These are phyloP conservation scores for Bostrychus sinensis DNA, from an alignment of 2,113 vertebrate species.

Conservation along the genomic window DNA sequence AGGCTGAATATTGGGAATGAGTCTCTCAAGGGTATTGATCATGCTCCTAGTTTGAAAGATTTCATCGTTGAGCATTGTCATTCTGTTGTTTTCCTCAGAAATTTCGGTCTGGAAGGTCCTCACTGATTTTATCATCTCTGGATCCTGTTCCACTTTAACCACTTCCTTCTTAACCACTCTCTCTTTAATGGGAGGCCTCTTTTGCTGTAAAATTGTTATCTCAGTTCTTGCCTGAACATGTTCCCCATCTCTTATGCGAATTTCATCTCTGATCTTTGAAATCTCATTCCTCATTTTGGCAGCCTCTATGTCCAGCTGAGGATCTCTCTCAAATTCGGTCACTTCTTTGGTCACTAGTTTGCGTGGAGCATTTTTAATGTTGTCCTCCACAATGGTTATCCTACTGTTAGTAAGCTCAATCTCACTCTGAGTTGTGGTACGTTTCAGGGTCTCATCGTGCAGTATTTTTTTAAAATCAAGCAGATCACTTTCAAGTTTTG, in stretches of 20 bases:
- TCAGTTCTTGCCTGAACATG: conserved; percentile 83
- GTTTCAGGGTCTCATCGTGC: conserved; percentile 79
- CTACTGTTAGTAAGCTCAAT: conserved; percentile 79
- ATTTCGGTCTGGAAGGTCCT: conserved; percentile 81
- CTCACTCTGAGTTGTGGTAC: conserved; percentile 76
- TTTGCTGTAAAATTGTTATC: conserved; percentile 84
- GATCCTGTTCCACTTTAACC: conserved; percentile 89
- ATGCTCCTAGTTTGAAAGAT: conserved; percentile 81
- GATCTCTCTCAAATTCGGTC: conserved; percentile 91
- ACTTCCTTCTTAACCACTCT: conserved; percentile 92
- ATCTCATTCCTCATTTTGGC: conserved; percentile 82
- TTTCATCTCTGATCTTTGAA: conserved; percentile 75
- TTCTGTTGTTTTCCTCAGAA: conserved; percentile 80
- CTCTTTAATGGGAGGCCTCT: conserved; percentile 85
- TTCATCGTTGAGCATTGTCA: conserved; percentile 77
- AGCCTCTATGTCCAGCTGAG: conserved; percentile 85
- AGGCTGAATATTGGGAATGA: conserved; percentile 86
- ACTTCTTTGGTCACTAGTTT: conserved; percentile 94
- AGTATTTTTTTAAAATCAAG: conserved; percentile 71
- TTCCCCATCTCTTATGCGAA: conserved; percentile 64
- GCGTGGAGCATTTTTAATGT: conserved; percentile 73
- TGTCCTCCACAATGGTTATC: conserved; percentile 78
- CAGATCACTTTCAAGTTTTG: conserved; percentile 84
- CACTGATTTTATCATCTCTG: conserved; percentile 86
- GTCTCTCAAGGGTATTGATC: conserved; percentile 85